phyloP scores from a whole-genome alignment of 2,113 vertebrate species.

The Corynorhinus townsendii region DNA sequence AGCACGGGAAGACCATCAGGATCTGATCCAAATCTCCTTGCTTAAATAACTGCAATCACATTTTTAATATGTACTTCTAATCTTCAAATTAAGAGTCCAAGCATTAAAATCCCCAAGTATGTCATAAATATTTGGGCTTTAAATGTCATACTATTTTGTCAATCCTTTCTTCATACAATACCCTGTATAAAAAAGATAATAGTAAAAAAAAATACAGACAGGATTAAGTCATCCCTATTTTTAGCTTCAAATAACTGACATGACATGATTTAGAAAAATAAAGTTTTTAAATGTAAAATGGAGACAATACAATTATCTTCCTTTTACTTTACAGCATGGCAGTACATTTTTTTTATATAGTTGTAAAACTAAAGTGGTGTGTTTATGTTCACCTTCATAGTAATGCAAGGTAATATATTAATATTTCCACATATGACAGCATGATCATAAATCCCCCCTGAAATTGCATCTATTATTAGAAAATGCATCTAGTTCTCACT shows the following conservation, averaged over 20 bases:
- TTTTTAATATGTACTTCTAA: slow-evolving; percentile 3
- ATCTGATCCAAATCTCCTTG: neutral
- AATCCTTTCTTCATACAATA: slow-evolving; percentile 45
- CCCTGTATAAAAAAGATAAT: slow-evolving; percentile 18
- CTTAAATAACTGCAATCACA: slow-evolving; percentile 13
- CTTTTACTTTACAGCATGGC: slow-evolving; percentile 5
- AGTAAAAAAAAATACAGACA: neutral
- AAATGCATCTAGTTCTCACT: slow-evolving; percentile 35
- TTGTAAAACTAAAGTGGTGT: slow-evolving; percentile 3
- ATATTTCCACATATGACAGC: slow-evolving; percentile 20
- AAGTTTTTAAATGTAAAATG: slow-evolving; percentile 19
- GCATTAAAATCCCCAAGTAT: slow-evolving; percentile 27
- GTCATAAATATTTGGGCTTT: slow-evolving; percentile 37
- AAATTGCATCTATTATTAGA: slow-evolving; percentile 53
- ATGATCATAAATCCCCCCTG: slow-evolving; percentile 51
- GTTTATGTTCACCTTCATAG: slow-evolving; percentile 44
- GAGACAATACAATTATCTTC: slow-evolving; percentile 19
- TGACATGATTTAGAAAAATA: slow-evolving; percentile 13
- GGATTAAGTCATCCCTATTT: slow-evolving; percentile 52
- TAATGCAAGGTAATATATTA: slow-evolving; percentile 51
- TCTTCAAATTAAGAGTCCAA: slow-evolving; percentile 7
- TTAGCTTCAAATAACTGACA: slow-evolving; percentile 40
- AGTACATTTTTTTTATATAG: slow-evolving; percentile 7
- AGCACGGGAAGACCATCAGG: neutral
- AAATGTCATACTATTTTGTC: neutral